Percentiles rank a stretch among this genome's conserved stretches.
phyloP scores from a whole-genome alignment of 2,888 invertebrate species.

The Acronicta leporina region DNA sequence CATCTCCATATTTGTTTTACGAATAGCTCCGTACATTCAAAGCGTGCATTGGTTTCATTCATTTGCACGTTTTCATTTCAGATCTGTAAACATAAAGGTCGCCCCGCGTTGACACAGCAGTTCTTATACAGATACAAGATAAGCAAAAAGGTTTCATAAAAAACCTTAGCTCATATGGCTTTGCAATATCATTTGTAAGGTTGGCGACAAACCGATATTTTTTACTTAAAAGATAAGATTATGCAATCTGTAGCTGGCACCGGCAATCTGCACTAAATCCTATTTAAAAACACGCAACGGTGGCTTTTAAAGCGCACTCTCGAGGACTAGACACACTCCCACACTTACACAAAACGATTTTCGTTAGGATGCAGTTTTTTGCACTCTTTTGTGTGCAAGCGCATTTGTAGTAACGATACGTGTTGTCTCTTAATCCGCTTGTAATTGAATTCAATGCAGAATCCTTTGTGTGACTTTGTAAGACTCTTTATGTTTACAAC shows the following conservation, averaged over 20 bases:
- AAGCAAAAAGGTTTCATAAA: slow-evolving; percentile 59
- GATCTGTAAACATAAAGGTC: slow-evolving; percentile 56
- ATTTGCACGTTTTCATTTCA: slow-evolving; percentile 66
- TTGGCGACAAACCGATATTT: slow-evolving; percentile 71
- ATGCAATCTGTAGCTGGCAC: slow-evolving; percentile 69
- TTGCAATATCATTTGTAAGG: slow-evolving; percentile 78
- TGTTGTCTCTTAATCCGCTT: slow-evolving; percentile 79
- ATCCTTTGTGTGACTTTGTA: slow-evolving; percentile 53
- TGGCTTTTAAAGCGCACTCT: slow-evolving; percentile 81
- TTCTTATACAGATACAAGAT: slow-evolving; percentile 45
- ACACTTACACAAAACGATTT: slow-evolving; percentile 79
- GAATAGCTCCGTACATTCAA: slow-evolving; percentile 64
- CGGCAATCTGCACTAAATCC: slow-evolving; percentile 83
- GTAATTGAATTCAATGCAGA: slow-evolving; percentile 71
- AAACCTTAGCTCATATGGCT: slow-evolving; percentile 69
- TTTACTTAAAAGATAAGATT: slow-evolving; percentile 80
- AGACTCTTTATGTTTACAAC: slow-evolving; percentile 43
- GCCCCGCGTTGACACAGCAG: slow-evolving; percentile 48
- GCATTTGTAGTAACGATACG: slow-evolving; percentile 68
- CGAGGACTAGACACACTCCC: slow-evolving; percentile 76
- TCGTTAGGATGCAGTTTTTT: slow-evolving; percentile 75
- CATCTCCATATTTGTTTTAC: slow-evolving; percentile 68
- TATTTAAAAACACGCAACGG: slow-evolving; percentile 85
- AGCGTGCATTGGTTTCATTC: slow-evolving; percentile 64
- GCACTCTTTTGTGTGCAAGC: slow-evolving; percentile 70